phyloP scores from a whole-genome alignment of 37 sponge, comb jelly and placozoan genomes.

The Cladorhizidae sp. region DNA sequence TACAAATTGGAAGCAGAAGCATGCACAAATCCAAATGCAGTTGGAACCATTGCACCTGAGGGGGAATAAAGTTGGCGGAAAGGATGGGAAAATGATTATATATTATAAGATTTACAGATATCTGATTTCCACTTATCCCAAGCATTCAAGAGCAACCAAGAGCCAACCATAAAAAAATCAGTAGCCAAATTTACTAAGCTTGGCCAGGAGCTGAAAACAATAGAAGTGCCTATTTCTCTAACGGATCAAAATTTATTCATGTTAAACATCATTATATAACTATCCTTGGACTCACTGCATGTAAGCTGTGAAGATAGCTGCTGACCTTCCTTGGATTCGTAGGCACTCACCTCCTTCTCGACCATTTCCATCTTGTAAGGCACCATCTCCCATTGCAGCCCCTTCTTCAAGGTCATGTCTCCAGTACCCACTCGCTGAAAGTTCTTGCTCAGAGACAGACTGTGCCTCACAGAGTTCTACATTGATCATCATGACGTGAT shows the following conservation, averaged over 20 bases:
- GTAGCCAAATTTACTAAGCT: too few species aligned
- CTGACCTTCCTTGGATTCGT: background rate
- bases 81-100: too few species aligned
- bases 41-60: too few species aligned
- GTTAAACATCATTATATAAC: background rate
- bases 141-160: background rate
- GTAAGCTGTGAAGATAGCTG: background rate
- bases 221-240: background rate
- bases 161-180: too few species aligned
- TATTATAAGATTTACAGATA: too few species aligned
- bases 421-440: constrained; percentile 40
- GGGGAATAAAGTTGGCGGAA: too few species aligned
- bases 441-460: constrained; percentile 51
- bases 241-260: background rate
- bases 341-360: constrained; percentile 22
- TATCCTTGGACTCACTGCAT: background rate
- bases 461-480: constrained; percentile 76
- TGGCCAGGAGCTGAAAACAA: too few species aligned
- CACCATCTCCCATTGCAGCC: constrained; percentile 27
- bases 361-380: constrained; percentile 11
- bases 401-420: constrained; percentile 32
- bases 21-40: too few species aligned
- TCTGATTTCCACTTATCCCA: too few species aligned
- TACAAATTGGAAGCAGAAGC: too few species aligned
- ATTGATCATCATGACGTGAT: too few species aligned